Base-by-base conservation (phyloP, 2,888 invertebrate genomes). In the Julus scandinavius region DNA sequence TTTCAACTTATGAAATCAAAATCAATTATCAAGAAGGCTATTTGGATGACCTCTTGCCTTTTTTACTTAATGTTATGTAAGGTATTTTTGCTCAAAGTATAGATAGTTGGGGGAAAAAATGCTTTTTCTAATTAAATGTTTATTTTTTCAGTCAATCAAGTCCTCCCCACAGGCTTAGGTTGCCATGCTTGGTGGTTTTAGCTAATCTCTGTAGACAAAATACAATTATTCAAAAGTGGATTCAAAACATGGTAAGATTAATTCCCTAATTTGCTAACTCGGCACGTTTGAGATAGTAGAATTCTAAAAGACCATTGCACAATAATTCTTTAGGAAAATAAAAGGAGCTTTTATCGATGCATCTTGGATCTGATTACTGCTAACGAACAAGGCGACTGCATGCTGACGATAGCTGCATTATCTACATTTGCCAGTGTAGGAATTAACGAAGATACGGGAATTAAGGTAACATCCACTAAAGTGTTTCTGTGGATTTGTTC, bases 171-270 rank as follows among this genome's bases (percentile, higher is more conserved):
- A 38, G 38, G 29, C 80, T 80, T 38, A 38, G 80, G 38, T 38
- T 80, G 15, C 80, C 80, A 38, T 86, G 86, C 49, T n/a, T 40
- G 11, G 29, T 86, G 2, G 29, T 86, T 86, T 54, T 86, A 11
- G 86, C 86, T 29, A 86, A 86, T 54, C 13, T 86, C 6, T 86
- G 86, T n/a, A 9, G 86, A 13, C 45, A 86, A 86, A 86, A 86
- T 17, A 13, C 17, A 20, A 38, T 86, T n/a, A 54, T 86, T 86
- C 86, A 86, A 29, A 86, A 54, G 49, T 54, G 86, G 49, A 45
- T 86, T 6, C 86, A 54, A 13, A 86, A 86, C 49, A 86, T 86
- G 49, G 86, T 50, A n/a, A 29, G 86, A 0, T 49, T 45, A 6
- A 7, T 20, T 20, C 1, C 29, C 63, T 1, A 20, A 29, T 72